Percentiles rank a stretch among this genome's conserved stretches.
These are phyloP conservation scores for Rhineura floridana DNA, from an alignment of 2,113 vertebrate genomes.

Conservation along the genomic window DNA sequence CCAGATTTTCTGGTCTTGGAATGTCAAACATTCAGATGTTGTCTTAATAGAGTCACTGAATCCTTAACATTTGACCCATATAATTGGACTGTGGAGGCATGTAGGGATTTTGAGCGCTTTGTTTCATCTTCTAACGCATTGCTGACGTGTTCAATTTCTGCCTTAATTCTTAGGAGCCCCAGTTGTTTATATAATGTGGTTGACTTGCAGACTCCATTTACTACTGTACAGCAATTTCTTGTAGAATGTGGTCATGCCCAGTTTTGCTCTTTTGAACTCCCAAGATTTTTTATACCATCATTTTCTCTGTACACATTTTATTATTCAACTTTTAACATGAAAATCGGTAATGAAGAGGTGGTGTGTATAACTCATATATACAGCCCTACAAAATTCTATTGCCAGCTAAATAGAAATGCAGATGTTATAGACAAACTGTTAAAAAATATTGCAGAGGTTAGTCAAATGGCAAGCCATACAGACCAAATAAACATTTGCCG, in stretches of 20 bases:
- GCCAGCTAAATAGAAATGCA: conserved; percentile 86
- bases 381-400: conserved; percentile 86
- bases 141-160: conserved; percentile 79
- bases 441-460: conserved; percentile 69
- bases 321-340: conserved; percentile 84
- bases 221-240: conserved; percentile 71
- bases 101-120: conserved; percentile 72
- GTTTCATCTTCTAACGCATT: conserved; percentile 51
- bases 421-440: conserved; percentile 75
- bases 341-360: conserved; percentile 79
- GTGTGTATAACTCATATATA: conserved; percentile 82
- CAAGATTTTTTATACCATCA: conserved; percentile 58
- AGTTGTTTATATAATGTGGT: conserved; percentile 79
- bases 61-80: conserved; percentile 51
- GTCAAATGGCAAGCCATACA: conserved; percentile 51
- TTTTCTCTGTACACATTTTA: conserved; percentile 79
- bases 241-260: conserved; percentile 59
- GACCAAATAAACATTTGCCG: conserved; percentile 22
- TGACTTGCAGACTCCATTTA: conserved; percentile 76
- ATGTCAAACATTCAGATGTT: conserved; percentile 86
- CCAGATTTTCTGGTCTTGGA: conserved; percentile 80
- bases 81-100: conserved; percentile 68
- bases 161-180: conserved; percentile 67
- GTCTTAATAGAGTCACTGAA: conserved; percentile 74
- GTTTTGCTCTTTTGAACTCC: conserved; percentile 21